Base-by-base conservation (phyloP, 2,888 invertebrate species). In the Theristus sp. region DNA sequence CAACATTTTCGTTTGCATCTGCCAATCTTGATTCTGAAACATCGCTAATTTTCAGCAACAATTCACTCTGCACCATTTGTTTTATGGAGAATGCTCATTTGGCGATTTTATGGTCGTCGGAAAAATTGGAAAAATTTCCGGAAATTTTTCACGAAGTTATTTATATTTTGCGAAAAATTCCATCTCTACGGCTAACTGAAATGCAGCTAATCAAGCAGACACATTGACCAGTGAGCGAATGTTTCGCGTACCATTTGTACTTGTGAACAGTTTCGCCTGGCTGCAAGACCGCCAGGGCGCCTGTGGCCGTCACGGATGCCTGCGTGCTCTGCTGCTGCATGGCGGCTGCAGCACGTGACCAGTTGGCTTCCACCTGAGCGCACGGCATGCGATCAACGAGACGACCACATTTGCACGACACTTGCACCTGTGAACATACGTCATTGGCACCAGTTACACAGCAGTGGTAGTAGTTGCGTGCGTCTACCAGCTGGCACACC, bases 351-450 rank as follows among this genome's bases (percentile, higher is more conserved):
- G n/a, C 56, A 2, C 38, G 38, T 24, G 20, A 28, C 61, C 61
- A 64, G 57, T 57, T 58, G 59, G 17, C 60, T 58, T 62, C 66
- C 27, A 66, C 65, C 59, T 68, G 66, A 53, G 60, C 56, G 54
- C 70, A 70, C 6, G 56, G 27, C 52, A 61, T 47, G 24, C 57
- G 47, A 28, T 66, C 65, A 46, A 64, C 65, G 10, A 63, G 60
- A n/a, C 67, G 59, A 30, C 67, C 67, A 60, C 69, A 69, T 28
- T 66, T 65, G 56, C 69, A 69, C 17, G 64, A 61, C 58, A 74
- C 70, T 68, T 75, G 76, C 65, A 86, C 83, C 80, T 80, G 81
- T 38, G 38, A 38, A 38, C 38, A 38, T 17, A 38, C 10, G 10
- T 38, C 38, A 17, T 13, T 13, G 17, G 17, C 38, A 17, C 6